Conservation (phyloP, 1,140 invertebrate genomes). For the Maniola jurtina region DNA sequence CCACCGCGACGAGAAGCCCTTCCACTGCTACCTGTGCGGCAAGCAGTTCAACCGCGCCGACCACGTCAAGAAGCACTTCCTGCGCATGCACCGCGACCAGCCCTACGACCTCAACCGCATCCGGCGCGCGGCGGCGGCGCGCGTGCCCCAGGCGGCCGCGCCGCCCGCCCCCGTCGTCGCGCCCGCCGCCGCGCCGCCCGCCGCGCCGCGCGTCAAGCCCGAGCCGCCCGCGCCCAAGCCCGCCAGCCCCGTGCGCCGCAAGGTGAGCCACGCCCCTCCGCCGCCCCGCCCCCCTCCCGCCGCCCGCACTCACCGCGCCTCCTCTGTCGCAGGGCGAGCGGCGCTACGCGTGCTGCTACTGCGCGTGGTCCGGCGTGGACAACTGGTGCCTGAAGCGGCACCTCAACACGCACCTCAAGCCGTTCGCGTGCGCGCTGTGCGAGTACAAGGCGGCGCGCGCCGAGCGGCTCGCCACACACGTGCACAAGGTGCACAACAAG, state of each 20-base stretch:
- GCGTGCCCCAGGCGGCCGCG: conserved; percentile 29
- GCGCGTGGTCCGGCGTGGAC: conserved; percentile 94
- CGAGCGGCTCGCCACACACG: conserved; percentile 91
- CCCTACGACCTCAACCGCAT: conserved; percentile 92
- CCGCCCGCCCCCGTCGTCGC: conserved; percentile 36
- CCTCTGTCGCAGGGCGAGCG: conserved; percentile 73
- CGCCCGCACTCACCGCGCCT: conserved; percentile 45
- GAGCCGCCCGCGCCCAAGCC: conserved; percentile 46
- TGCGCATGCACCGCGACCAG: conserved; percentile 92
- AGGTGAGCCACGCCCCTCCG: conserved; percentile 32
- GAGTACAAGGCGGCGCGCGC: conserved; percentile 94
- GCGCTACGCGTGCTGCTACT: conserved; percentile 91
- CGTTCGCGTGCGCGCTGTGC: conserved; percentile 92
- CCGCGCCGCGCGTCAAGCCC: conserved; percentile 17
- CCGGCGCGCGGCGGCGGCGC: conserved; percentile 73
- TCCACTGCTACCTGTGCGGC: conserved; percentile 94
- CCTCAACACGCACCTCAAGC: conserved; percentile 94
- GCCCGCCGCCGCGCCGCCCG: conserved; percentile 18
- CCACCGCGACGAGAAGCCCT: conserved; percentile 95
- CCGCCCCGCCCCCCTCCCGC: conserved; percentile 46
- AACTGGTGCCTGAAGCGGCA: conserved; percentile 96
- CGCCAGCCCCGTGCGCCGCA: conserved; percentile 50
- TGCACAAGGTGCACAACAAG: conserved; percentile 94
- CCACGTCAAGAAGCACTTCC: conserved; percentile 96
- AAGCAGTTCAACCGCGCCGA: conserved; percentile 97